Percentiles rank a stretch among this genome's conserved stretches.
These are phyloP conservation scores for Dorcus parallelipipedus DNA, from an alignment of 2,888 invertebrate species.

Conservation along the genomic window DNA sequence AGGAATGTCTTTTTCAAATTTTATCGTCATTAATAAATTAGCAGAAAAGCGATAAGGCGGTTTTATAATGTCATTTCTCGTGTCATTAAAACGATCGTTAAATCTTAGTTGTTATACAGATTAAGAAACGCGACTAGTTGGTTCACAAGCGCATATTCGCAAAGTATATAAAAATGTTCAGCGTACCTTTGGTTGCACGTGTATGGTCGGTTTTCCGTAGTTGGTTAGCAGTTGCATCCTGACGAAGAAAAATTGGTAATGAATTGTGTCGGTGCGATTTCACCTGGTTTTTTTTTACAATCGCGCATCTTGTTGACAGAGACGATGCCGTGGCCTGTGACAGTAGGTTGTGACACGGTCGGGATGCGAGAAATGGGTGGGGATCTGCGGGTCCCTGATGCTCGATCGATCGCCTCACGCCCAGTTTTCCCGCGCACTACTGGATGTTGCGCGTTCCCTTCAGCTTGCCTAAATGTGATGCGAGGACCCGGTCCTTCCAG, in stretches of 20 bases:
- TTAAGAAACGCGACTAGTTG: too few relatives aligned
- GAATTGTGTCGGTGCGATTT: slow-evolving; percentile 12
- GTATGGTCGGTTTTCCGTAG: slow-evolving; percentile 6
- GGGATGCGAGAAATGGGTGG: slow-evolving; percentile 39
- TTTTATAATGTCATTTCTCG: too few relatives aligned
- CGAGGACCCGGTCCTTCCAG: slow-evolving; percentile 32
- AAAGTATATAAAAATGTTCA: too few relatives aligned
- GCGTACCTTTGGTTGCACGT: slow-evolving; percentile 12
- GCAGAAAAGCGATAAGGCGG: too few relatives aligned
- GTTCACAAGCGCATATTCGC: too few relatives aligned
- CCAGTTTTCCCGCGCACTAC: slow-evolving; percentile 44
- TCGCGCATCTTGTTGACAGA: slow-evolving; percentile 45
- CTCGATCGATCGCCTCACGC: slow-evolving; percentile 43
- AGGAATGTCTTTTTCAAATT: too few relatives aligned
- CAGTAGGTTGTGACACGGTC: slow-evolving; percentile 42
- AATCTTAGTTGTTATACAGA: too few relatives aligned
- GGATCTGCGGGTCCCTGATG: slow-evolving; percentile 41
- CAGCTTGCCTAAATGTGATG: slow-evolving; percentile 26
- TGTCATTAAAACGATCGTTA: too few relatives aligned
- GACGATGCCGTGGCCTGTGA: slow-evolving; percentile 39
- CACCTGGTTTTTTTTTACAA: slow-evolving; percentile 31
- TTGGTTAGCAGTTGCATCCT: background rate
- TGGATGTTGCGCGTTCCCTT: slow-evolving; percentile 32
- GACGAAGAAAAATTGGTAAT: background rate
- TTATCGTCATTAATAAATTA: too few relatives aligned